phyloP scores from a whole-genome alignment of 2,888 invertebrate species.

The Osmoderma eremita region DNA sequence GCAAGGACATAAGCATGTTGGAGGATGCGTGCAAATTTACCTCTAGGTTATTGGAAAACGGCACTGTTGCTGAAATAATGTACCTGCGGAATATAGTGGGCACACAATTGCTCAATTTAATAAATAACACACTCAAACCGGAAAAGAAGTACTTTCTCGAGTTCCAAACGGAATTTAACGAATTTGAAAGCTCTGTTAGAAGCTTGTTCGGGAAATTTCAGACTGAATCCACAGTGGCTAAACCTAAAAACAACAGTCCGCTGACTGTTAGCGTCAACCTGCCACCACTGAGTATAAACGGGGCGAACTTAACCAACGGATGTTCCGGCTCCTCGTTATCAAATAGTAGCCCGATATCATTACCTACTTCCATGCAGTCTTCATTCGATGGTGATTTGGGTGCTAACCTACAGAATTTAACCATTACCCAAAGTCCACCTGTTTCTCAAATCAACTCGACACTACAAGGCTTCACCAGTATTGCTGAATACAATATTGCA shows the following conservation, averaged over 20 bases:
- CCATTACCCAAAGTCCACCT: conserved; percentile 55
- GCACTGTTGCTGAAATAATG: conserved; percentile 86
- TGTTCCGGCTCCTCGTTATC: conserved; percentile 66
- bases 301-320: conserved; percentile 55
- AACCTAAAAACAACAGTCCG: conserved; percentile 64
- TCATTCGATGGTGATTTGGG: conserved; percentile 81
- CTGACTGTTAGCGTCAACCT: conserved; percentile 62
- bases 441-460: conserved; percentile 62
- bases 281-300: conserved; percentile 57
- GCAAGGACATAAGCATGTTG: conserved; percentile 84
- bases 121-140: conserved; percentile 83
- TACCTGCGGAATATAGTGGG: conserved; percentile 83
- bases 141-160: conserved; percentile 83
- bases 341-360: conserved; percentile 75
- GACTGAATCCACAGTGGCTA: conserved; percentile 55
- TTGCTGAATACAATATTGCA: conserved; percentile 88
- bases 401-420: conserved; percentile 57
- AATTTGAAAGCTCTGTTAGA: conserved; percentile 78
- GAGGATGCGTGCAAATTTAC: conserved; percentile 90
- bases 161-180: conserved; percentile 82
- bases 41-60: conserved; percentile 81
- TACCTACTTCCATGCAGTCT: conserved; percentile 76
- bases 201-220: conserved; percentile 76
- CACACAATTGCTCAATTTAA: conserved; percentile 79
- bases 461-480: conserved; percentile 72